A percentile compares a stretch with the other conserved stretches of the same genome.
Evolutionary conservation across 1,140 invertebrate genomes (phyloP).

Genomic region (Leptinotarsa lineolata): DNA sequence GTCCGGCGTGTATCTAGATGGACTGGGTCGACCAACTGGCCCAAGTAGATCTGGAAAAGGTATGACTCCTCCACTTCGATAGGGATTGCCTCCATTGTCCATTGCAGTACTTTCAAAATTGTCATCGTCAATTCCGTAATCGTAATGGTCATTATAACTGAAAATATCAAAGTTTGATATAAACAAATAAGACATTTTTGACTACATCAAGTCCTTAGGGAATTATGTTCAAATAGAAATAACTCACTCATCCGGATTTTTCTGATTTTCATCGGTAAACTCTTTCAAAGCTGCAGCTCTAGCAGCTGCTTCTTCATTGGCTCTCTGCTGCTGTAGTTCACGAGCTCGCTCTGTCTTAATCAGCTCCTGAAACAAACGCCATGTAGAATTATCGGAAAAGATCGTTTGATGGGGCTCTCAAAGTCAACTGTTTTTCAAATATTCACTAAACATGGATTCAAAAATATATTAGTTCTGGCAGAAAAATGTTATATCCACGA

Average conservation of each 20-base stretch:
- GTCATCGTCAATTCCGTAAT: slow-evolving; percentile 5
- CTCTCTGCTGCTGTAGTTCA: slow-evolving; percentile 67
- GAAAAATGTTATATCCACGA: no score
- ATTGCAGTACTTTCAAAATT: neutral
- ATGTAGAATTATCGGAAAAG: no score
- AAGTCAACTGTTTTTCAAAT: no score
- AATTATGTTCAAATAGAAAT: neutral
- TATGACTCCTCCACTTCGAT: slow-evolving; percentile 46
- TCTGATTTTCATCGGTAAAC: slow-evolving; percentile 52
- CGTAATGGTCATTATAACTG: slow-evolving; percentile 6
- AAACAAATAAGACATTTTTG: neutral
- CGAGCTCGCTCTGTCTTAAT: slow-evolving; percentile 63
- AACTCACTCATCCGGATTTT: slow-evolving; percentile 35
- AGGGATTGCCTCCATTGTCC: slow-evolving; percentile 3
- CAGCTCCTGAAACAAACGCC: slow-evolving; percentile 46
- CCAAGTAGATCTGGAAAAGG: slow-evolving; percentile 55
- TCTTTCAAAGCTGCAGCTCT: slow-evolving; percentile 63
- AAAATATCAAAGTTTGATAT: neutral
- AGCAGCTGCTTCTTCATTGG: slow-evolving; percentile 65
- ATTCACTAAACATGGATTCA: no score
- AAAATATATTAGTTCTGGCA: no score
- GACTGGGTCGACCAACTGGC: slow-evolving; percentile 45
- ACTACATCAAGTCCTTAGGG: neutral
- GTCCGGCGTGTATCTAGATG: slow-evolving; percentile 40
- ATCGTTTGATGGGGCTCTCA: no score